Base-by-base conservation (phyloP, 2,888 invertebrate species). In the Troides oblongomaculatus region DNA sequence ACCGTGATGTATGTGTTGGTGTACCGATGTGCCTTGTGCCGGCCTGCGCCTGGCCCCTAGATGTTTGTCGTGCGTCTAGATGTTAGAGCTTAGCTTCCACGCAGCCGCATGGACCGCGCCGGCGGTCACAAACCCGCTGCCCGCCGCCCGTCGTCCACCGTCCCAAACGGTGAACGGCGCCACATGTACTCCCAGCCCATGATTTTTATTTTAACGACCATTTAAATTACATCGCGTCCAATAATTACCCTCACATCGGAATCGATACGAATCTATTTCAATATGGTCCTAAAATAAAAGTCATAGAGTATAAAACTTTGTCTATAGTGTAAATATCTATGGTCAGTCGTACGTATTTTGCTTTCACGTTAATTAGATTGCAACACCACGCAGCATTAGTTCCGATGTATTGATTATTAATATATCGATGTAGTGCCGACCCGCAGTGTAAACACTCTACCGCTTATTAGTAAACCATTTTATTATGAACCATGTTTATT, bases 31-130 rank as follows among this genome's bases (percentile, higher is more conserved):
- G 73, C 75, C 75, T 73, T 74, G 75, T 72, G 74, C 68, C 71
- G 75, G 75, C 74, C 74, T 21, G 61, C 62, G 50, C 43, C 66
- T 72, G 73, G 72, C 71, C 74, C 76, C 75, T 67, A 77, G 74
- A 73, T 86, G 78, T 80, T 79, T 90, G 89, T 90, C 87, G 90
- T 90, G 82, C 84, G 82, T 85, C 76, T 87, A 79, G 81, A 84
- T 89, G 89, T 90, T 90, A 89, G 89, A 82, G 74, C 91, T 90
- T 90, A 72, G 89, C 89, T 89, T 88, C 72, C 83, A 82, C 62
- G 59, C 62, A 56, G 50, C 18, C 30, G 67, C 70, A 64, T 67
- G 70, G 39, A 36, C 39, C 56, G 62, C n/a, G 58, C 57, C 64
- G 23, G 18, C 50, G 12, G 23, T n/a, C 17, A 1, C 39, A 25